Base-by-base conservation (phyloP, 92 coral and sea anemone species). In the Palythoa grandis region DNA sequence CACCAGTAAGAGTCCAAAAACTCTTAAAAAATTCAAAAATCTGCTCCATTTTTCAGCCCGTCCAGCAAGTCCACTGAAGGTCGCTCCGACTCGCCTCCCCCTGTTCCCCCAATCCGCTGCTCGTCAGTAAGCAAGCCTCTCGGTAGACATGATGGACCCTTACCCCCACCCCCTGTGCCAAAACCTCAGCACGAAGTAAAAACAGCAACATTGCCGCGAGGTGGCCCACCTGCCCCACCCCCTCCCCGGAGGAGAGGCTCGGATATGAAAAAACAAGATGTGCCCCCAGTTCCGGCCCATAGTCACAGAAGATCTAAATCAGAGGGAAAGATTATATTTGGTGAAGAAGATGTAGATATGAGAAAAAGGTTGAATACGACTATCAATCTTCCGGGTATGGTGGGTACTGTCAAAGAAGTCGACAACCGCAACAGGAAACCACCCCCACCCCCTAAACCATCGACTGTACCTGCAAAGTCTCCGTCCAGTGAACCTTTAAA, bases 61-160 rank as follows among this genome's bases (percentile, higher is more conserved):
- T 53, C 87, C 20, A 52, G n/a, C 22, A 80, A 80, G 20, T 15
- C 75, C 0, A 10, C 2, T 47, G 85, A 80, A 2, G 92, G 86
- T 3, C 79, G 72, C 6, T 63, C 82, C 5, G 95, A 91, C 50
- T 91, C 96, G 5, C 98, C 98, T 1, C 95, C 98, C 13, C 98
- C 98, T 1, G 57, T 95, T 75, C 98, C 98, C 24, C 98, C 98
- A 14, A 66, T 96, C 29, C 93, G 98, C 78, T 93, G 95, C 85
- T 92, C 95, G 40, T 96, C 98, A 13, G 98, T 96, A 76, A 91
- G 98, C 56, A 84, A 58, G 35, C 39, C 77, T 69, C 56, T 19
- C 1, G 69, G 78, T 67, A 40, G 75, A 48, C 91, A 52, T 8
- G 88, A 61, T n/a, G 89, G 53, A 5, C 91, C 87, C 15, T 92